Percentiles rank a stretch among this genome's conserved stretches.
Evolutionary conservation across 2,888 invertebrate genomes (phyloP).

Genomic region (Tyria jacobaeae): DNA sequence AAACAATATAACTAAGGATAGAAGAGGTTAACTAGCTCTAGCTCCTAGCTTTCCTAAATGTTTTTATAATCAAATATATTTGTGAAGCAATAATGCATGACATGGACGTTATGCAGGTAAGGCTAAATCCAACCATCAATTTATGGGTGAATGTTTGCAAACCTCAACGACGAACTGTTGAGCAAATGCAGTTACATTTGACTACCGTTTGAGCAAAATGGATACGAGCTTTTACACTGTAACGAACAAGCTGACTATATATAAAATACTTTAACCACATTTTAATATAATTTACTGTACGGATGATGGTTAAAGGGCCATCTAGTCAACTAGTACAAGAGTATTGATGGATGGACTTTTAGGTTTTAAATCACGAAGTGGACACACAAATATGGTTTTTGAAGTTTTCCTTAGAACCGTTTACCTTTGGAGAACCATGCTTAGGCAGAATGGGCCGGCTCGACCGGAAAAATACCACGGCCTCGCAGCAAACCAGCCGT

Average conservation of each 20-base stretch:
- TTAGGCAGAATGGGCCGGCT: too few relatives aligned
- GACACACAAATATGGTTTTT: background rate
- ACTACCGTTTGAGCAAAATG: background rate
- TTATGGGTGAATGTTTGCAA: background rate
- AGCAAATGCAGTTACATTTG: background rate
- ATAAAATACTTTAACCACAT: background rate
- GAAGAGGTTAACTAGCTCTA: background rate
- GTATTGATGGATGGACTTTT: background rate
- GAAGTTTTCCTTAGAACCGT: too few relatives aligned
- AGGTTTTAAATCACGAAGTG: too few relatives aligned
- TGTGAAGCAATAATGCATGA: background rate
- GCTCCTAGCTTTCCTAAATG: too few relatives aligned
- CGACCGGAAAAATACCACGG: too few relatives aligned
- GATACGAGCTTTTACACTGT: background rate
- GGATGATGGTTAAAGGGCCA: background rate
- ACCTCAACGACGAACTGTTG: background rate
- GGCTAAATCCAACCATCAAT: background rate
- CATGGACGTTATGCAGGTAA: background rate
- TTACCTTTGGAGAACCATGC: too few relatives aligned
- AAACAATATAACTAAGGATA: too few relatives aligned
- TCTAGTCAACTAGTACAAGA: background rate
- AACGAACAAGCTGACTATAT: background rate
- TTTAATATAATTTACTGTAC: background rate
- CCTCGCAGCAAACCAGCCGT: too few relatives aligned
- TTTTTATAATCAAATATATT: background rate